These are phyloP conservation scores for Podarcis muralis DNA, from an alignment of 2,113 vertebrate species.

Conservation along the genomic window DNA sequence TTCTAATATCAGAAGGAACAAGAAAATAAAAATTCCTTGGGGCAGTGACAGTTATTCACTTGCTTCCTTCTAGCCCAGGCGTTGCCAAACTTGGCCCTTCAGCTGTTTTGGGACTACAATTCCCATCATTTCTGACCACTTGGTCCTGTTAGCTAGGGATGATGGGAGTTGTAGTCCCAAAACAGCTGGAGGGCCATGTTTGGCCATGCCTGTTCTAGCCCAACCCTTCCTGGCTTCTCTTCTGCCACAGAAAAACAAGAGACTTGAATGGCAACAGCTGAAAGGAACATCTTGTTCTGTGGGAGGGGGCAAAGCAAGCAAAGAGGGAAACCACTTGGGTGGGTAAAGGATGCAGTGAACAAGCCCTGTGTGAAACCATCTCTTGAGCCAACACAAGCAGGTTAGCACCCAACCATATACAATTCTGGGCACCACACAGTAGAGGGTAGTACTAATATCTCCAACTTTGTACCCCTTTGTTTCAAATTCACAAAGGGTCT, in stretches of 20 bases:
- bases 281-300: background rate
- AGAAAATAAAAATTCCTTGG: background rate
- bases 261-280: background rate
- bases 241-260: background rate
- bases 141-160: no score
- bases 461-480: background rate
- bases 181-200: no score
- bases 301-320: background rate
- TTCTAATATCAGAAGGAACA: background rate
- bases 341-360: background rate
- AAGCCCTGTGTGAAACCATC: no score
- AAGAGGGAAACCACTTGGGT: background rate
- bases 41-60: background rate
- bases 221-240: no score
- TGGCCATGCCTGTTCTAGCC: no score
- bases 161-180: no score
- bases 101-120: no score
- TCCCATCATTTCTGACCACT: no score
- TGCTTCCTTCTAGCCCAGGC: background rate
- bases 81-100: no score
- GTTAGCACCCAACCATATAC: background rate
- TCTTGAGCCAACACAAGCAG: background rate
- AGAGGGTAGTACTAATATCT: background rate
- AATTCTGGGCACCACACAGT: background rate
- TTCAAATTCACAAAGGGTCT: background rate